Percentiles rank a stretch among this genome's conserved stretches.
phyloP scores from a whole-genome alignment of 1,140 invertebrate genomes.

The Pachyrhynchus sulphureomaculatus region DNA sequence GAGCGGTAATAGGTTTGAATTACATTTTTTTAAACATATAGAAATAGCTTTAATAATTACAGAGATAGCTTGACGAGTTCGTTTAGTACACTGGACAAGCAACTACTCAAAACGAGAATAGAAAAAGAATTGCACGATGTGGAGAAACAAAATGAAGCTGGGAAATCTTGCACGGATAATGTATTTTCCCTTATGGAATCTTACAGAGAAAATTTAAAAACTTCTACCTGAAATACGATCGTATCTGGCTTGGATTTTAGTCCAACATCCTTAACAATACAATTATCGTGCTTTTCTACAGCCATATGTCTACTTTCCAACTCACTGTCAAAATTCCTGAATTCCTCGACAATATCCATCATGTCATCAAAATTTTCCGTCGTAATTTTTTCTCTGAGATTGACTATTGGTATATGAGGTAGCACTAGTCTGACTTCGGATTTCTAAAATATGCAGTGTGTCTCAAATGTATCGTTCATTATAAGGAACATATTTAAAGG shows the following conservation, averaged over 20 bases:
- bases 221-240: constrained; percentile 6
- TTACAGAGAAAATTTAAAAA: no score
- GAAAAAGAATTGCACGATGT: no score
- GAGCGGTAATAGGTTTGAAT: no score
- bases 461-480: not conserved
- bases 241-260: constrained; percentile 2
- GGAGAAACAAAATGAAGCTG: no score
- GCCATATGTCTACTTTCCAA: constrained; percentile 21
- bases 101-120: no score
- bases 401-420: constrained; percentile 7
- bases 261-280: not conserved
- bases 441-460: constrained; percentile 4
- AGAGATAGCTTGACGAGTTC: no score
- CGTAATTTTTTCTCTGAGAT: constrained; percentile 14
- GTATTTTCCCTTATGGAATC: no score
- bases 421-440: constrained; percentile 4
- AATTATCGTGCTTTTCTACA: not conserved
- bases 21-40: no score
- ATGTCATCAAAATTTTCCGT: constrained; percentile 14
- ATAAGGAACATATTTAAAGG: not conserved
- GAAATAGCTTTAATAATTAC: no score
- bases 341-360: constrained; percentile 25
- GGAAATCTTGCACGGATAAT: no score
- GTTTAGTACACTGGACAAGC: no score
- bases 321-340: constrained; percentile 16